phyloP scores from a whole-genome alignment of 2,113 vertebrate genomes.

The Heterocephalus glaber region DNA sequence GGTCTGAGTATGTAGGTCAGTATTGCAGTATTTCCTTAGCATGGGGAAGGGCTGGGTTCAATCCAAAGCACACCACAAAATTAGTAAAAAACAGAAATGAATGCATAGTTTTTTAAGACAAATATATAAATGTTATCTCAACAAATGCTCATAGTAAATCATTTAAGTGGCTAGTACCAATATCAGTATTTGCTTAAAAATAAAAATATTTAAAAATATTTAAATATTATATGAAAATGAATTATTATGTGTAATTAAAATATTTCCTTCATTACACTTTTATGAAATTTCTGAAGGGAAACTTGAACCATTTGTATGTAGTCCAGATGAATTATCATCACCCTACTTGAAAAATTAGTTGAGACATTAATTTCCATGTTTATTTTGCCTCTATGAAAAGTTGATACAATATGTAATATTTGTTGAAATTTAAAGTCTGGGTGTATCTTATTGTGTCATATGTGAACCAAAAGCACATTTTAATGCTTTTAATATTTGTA shows the following conservation, averaged over 20 bases:
- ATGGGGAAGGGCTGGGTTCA: background rate
- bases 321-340: background rate
- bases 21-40: background rate
- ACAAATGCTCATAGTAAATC: background rate
- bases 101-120: background rate
- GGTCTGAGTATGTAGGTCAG: background rate
- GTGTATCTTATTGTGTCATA: background rate
- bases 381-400: background rate
- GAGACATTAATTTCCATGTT: background rate
- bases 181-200: background rate
- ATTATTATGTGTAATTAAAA: background rate
- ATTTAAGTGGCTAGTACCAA: background rate
- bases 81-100: background rate
- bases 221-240: background rate
- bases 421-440: background rate
- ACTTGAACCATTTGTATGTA: background rate
- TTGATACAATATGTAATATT: background rate
- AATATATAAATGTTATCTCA: background rate
- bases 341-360: background rate
- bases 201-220: background rate
- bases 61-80: background rate
- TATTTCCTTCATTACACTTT: background rate
- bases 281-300: background rate
- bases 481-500: background rate
- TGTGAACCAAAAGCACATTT: background rate